Conservation (phyloP, 2,888 invertebrate species). For the Alloscopus bannaensis region DNA sequence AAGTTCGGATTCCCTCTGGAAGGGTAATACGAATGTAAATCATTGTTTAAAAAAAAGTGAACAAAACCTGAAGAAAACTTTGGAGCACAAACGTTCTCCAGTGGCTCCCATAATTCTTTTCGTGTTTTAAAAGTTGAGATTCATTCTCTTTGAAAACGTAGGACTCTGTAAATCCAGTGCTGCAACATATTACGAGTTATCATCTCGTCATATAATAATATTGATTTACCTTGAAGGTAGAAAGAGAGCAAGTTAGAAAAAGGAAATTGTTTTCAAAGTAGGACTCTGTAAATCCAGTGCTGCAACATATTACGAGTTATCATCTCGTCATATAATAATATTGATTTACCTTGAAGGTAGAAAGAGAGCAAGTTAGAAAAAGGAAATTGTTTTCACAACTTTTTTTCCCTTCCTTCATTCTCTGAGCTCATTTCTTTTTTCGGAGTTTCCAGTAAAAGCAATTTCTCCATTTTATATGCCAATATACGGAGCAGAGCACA, state of each 20-base stretch:
- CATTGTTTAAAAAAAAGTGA: neutral
- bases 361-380: conserved; percentile 2
- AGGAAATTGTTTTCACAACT: conserved; percentile 61
- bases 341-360: conserved; percentile 36
- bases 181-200: neutral
- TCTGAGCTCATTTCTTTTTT: conserved; percentile 14
- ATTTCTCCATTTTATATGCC: neutral
- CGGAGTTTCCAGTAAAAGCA: conserved; percentile 32
- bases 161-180: neutral
- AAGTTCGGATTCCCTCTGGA: neutral
- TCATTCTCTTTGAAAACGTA: neutral
- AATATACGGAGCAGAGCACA: too few relatives aligned
- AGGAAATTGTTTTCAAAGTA: neutral
- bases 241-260: neutral
- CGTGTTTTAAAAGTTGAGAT: neutral
- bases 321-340: conserved; percentile 31
- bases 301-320: conserved; percentile 48
- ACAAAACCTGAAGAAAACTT: neutral
- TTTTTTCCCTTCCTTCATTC: conserved; percentile 40
- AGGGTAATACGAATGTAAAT: neutral
- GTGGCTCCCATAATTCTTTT: too few relatives aligned
- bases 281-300: conserved; percentile 15
- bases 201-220: neutral
- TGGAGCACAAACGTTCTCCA: too few relatives aligned
- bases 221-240: neutral